Evolutionary conservation across 2,888 invertebrate species (phyloP).

Genomic region (Empis stercorea): DNA sequence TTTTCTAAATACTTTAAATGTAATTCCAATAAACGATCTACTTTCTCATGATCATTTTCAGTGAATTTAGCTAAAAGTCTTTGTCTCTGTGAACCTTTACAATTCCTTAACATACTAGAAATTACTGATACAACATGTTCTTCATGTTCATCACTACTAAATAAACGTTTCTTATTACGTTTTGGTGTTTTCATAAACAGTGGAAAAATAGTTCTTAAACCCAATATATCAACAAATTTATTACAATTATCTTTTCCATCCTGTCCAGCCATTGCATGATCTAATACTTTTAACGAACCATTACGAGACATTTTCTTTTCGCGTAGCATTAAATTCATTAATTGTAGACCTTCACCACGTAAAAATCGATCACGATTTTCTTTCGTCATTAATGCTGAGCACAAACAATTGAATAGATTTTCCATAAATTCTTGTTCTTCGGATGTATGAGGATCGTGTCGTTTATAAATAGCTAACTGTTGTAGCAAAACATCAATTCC

Average conservation of each 20-base stretch:
- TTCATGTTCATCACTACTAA: conserved; percentile 83
- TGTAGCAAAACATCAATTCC: conserved; percentile 88
- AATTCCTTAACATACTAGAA: conserved; percentile 84
- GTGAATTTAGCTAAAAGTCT: conserved; percentile 88
- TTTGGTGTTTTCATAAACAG: conserved; percentile 98
- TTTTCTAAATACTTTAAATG: conserved; percentile 95
- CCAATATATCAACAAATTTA: conserved; percentile 95
- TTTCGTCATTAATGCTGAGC: conserved; percentile 80
- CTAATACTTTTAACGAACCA: conserved; percentile 93
- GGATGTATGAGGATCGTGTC: conserved; percentile 78
- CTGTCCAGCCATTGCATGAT: conserved; percentile 88
- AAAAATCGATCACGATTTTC: conserved; percentile 86
- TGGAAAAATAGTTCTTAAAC: conserved; percentile 92
- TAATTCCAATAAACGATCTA: conserved; percentile 87
- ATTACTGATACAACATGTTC: conserved; percentile 92
- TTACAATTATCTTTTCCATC: conserved; percentile 93
- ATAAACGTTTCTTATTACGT: conserved; percentile 59
- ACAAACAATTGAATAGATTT: conserved; percentile 91
- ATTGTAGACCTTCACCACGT: conserved; percentile 87
- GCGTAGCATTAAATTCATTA: conserved; percentile 98
- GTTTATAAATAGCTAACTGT: conserved; percentile 87
- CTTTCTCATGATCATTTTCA: conserved; percentile 97
- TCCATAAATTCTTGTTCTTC: conserved; percentile 99
- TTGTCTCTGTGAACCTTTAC: conserved; percentile 80
- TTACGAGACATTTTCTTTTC: conserved; percentile 95